Conservation (phyloP, 2,888 invertebrate species). For the Tachina fera region DNA sequence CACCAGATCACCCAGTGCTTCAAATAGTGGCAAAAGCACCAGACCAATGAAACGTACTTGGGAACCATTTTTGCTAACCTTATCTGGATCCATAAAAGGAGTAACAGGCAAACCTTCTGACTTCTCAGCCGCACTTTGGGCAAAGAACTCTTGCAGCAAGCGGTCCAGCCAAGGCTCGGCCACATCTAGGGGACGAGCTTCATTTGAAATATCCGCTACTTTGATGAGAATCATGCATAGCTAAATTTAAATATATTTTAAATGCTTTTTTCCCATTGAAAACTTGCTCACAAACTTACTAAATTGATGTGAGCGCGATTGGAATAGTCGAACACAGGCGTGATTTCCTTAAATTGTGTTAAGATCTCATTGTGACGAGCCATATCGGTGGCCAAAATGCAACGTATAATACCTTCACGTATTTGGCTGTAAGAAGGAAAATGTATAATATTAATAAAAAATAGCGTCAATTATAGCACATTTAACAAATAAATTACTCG, state of each 20-base stretch:
- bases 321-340: slow-evolving; percentile 87
- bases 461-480: too few relatives aligned
- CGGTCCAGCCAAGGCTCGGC: slow-evolving; percentile 93
- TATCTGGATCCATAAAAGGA: slow-evolving; percentile 93
- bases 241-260: slow-evolving; percentile 80
- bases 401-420: slow-evolving; percentile 90
- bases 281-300: slow-evolving; percentile 83
- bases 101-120: slow-evolving; percentile 92
- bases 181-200: slow-evolving; percentile 91
- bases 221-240: slow-evolving; percentile 92
- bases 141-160: slow-evolving; percentile 88
- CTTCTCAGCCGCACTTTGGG: slow-evolving; percentile 91
- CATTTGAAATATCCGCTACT: slow-evolving; percentile 93
- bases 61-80: slow-evolving; percentile 92
- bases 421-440: slow-evolving; percentile 83
- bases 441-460: not conserved
- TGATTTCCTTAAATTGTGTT: slow-evolving; percentile 87
- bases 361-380: slow-evolving; percentile 91
- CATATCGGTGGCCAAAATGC: slow-evolving; percentile 91
- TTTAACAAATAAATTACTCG: too few relatives aligned
- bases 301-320: slow-evolving; percentile 89
- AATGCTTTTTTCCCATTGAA: not conserved
- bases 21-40: slow-evolving; percentile 91
- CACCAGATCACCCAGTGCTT: slow-evolving; percentile 89
- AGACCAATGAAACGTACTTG: slow-evolving; percentile 93